Conservation (phyloP, 2,797 vertebrate species). For the Peromyscus eremicus region DNA sequence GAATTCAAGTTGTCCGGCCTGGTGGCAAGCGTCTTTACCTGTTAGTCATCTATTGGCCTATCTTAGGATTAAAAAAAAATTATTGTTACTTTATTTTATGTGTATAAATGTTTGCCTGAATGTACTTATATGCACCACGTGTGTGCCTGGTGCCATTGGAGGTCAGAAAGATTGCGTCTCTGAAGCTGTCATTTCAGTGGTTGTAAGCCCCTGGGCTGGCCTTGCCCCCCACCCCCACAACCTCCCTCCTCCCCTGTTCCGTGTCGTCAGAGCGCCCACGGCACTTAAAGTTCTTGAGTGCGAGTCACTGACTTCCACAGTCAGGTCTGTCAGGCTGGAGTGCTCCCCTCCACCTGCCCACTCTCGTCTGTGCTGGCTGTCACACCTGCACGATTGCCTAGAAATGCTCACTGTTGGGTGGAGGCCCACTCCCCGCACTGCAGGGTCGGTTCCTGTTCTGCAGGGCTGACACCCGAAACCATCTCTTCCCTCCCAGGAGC, state of each 20-base stretch:
- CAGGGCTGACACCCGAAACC: slow-evolving; percentile 46
- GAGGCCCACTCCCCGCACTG: background rate
- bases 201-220: background rate
- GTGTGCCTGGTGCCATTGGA: background rate
- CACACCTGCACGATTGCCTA: background rate
- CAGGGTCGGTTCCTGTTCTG: slow-evolving; percentile 22
- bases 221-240: accelerated
- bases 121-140: background rate
- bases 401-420: background rate
- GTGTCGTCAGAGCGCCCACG: background rate
- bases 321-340: background rate
- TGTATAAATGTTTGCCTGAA: background rate
- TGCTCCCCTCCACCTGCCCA: accelerated
- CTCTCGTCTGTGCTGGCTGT: background rate
- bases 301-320: background rate
- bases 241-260: background rate
- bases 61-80: background rate
- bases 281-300: background rate
- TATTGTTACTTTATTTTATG: background rate
- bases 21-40: background rate
- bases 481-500: background rate
- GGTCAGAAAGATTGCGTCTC: background rate
- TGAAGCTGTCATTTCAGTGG: background rate
- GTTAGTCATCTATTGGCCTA: background rate
- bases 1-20: background rate